These are phyloP conservation scores for Erebia epiphron DNA, from an alignment of 2,888 invertebrate genomes.

Conservation along the genomic window DNA sequence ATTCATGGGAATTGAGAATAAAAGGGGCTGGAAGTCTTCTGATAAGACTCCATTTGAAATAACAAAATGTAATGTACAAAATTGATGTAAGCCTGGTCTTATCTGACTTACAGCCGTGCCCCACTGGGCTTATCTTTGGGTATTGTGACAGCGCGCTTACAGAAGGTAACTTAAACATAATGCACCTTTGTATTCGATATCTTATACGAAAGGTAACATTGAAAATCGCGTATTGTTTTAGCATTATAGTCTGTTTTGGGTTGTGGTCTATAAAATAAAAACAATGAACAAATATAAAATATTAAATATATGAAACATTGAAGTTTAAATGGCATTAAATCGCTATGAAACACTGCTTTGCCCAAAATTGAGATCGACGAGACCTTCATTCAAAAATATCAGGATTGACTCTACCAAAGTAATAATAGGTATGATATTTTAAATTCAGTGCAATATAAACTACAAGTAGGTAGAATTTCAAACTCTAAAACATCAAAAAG, in stretches of 20 bases:
- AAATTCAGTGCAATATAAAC: neutral
- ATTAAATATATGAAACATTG: neutral
- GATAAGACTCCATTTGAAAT: conserved; percentile 1
- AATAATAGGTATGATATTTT: neutral
- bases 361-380: too few relatives aligned
- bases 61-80: neutral
- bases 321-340: neutral
- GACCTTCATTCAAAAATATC: too few relatives aligned
- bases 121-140: conserved; percentile 4
- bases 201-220: neutral
- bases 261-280: neutral
- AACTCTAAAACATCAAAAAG: neutral
- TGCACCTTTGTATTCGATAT: neutral
- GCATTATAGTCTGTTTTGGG: neutral
- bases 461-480: neutral
- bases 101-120: neutral
- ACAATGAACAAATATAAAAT: neutral
- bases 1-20: neutral
- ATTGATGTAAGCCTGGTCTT: conserved; percentile 4
- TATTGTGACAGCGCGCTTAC: neutral
- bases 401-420: too few relatives aligned
- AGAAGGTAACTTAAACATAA: neutral
- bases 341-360: too few relatives aligned
- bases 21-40: neutral
- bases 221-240: conserved; percentile 14